A percentile compares a stretch with the other conserved stretches of the same genome.
Conservation (phyloP, 2,888 invertebrate species). For the Lasioglossum figueresi region DNA sequence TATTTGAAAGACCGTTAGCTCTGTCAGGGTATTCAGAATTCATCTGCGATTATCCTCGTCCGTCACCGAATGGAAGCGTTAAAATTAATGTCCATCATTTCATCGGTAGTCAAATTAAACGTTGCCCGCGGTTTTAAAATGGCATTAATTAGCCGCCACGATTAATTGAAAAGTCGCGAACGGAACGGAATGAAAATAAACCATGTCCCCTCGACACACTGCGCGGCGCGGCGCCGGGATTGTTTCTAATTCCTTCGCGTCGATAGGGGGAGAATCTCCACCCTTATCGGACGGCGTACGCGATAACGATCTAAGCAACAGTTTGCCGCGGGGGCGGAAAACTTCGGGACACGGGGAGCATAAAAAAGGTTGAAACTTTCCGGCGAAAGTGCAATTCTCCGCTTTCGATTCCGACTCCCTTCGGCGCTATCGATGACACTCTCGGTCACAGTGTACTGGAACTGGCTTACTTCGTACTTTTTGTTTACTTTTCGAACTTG, state of each 20-base stretch:
- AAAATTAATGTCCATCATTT: slow-evolving; percentile 27
- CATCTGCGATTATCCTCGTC: not conserved
- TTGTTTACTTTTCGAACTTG: not conserved
- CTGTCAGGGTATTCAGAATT: slow-evolving; percentile 18
- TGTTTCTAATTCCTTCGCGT: slow-evolving; percentile 70
- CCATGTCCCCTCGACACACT: slow-evolving; percentile 5
- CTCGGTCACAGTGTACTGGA: slow-evolving; percentile 29
- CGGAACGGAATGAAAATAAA: slow-evolving; percentile 35
- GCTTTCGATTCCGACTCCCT: slow-evolving; percentile 61
- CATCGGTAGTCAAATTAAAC: slow-evolving; percentile 52
- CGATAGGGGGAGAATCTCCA: slow-evolving; percentile 51
- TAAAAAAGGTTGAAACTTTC: slow-evolving; percentile 72
- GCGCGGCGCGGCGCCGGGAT: slow-evolving; percentile 42
- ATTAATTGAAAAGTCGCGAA: slow-evolving; percentile 58
- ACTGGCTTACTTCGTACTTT: slow-evolving; percentile 23
- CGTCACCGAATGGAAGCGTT: slow-evolving; percentile 19
- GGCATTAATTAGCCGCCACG: slow-evolving; percentile 37
- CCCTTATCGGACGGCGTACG: slow-evolving; percentile 71
- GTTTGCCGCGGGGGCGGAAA: slow-evolving; percentile 73
- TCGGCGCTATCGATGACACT: slow-evolving; percentile 18
- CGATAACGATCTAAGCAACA: slow-evolving; percentile 81
- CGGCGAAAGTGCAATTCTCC: slow-evolving; percentile 67
- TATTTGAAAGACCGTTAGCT: not conserved
- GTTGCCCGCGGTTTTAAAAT: slow-evolving; percentile 39
- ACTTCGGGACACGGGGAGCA: slow-evolving; percentile 65